Base-by-base conservation (phyloP, 1,140 invertebrate genomes). In the Pristionchus pacificus region DNA sequence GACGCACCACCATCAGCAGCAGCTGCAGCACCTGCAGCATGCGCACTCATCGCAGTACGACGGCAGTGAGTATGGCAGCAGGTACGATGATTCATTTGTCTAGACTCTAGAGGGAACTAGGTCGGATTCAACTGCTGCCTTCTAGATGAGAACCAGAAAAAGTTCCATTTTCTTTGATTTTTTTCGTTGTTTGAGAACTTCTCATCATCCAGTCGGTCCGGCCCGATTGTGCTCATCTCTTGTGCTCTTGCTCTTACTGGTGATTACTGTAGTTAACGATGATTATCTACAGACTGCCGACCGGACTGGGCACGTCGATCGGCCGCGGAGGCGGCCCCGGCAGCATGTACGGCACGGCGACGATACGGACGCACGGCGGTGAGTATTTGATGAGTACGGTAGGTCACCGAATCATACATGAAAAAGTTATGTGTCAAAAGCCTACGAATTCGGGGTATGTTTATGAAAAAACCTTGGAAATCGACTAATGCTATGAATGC, bases 141-240 rank as follows among this genome's bases (percentile, higher is more conserved):
- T 27, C 15, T 19, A 29, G 27, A 62, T 62, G 15, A 24, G n/a
- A 0, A n/a, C n/a, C n/a, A n/a, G n/a, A 62, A 62, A 29, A 62
- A 62, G 15, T 24, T 19, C 0, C 19, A 19, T 24, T 29, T 29
- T 62, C 15, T 15, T 62, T 62, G 27, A 62, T 19, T 0, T n/a
- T 62, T 62, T 62, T 14, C 24, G n/a, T 57, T 57, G n/a, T 14
- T 14, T 14, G 14, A 57, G 14, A 14, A n/a, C 55, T 24, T 57
- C 55, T 57, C 24, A n/a, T n/a, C n/a, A n/a, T 57, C 24, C 55
- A 57, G 55, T 24, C 33, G 64, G 10, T 63, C 60, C 57, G 61
- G 38, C 38, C 69, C 65, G 28, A 63, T 71, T 59, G 69, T 61
- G 60, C 64, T 61, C 59, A 63, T 65, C n/a, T 31, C 58, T 19